Conservation (phyloP, 2,888 invertebrate species). For the Acheta domesticus region DNA sequence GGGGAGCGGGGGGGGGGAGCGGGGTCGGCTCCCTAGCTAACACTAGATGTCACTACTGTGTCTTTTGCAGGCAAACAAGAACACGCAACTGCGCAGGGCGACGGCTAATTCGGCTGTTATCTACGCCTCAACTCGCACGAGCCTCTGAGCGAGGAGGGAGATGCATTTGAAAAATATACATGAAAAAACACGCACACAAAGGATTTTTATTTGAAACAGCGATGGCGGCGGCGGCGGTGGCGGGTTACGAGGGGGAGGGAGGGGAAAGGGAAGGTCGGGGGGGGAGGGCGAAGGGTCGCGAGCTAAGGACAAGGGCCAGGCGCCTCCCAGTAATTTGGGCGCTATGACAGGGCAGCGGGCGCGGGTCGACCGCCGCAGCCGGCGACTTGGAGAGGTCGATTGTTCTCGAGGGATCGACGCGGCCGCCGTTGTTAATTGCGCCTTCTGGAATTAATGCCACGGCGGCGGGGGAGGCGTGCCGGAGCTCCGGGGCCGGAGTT, state of each 20-base stretch:
- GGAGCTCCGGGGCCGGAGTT: background rate
- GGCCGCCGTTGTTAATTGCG: slow-evolving; percentile 1
- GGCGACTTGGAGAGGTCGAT: background rate
- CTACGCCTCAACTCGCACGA: background rate
- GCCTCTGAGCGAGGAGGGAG: background rate
- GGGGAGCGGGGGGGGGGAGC: background rate
- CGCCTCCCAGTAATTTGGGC: background rate
- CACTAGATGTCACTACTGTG: slow-evolving; percentile 9
- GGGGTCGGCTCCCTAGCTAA: background rate
- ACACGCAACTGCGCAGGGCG: background rate
- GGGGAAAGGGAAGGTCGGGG: no score
- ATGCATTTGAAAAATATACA: background rate
- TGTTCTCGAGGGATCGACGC: background rate
- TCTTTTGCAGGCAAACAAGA: slow-evolving; percentile 18
- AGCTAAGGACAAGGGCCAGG: no score
- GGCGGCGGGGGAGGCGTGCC: background rate
- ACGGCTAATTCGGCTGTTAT: background rate
- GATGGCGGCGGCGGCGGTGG: background rate
- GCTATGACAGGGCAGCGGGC: background rate
- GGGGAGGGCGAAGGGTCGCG: background rate
- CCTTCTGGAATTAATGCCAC: background rate
- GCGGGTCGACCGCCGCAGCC: background rate
- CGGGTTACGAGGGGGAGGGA: no score
- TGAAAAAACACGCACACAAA: background rate
- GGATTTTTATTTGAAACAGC: background rate